Base-by-base conservation (phyloP, 2,797 vertebrate genomes). In the Tenualosa thibaudeaui region DNA sequence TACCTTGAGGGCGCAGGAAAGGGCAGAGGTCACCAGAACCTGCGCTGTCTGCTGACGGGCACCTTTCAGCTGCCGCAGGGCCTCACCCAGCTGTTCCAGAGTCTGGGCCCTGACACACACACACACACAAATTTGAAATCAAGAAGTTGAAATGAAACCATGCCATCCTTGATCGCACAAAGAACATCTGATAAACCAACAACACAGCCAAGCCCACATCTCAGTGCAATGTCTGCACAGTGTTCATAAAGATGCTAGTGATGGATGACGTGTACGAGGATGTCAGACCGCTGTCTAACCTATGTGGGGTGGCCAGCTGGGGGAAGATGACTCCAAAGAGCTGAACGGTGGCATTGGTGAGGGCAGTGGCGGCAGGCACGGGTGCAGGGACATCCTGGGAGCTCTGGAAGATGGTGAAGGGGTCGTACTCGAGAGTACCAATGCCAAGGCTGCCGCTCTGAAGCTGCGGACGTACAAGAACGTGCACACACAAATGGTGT, bases 1-100 rank as follows among this genome's bases (percentile, higher is more conserved):
- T 96, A 98, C 98, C 96, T 97, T 97, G 40, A 98, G 93, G 84
- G 96, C 94, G 88, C 93, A 94, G 93, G 96, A 97, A 91, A 98
- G 91, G 51, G 97, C 96, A 85, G 97, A 95, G 81, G 97, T 90
- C 83, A 96, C 90, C 60, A 97, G 96, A 0, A 97, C 92, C 85
- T 96, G 97, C 46, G 97, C 91, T 2, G 93, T 93, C 91, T 97
- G 97, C 82, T 97, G 97, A 2, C 96, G 94, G 71, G 94, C 94
- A 88, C 97, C 97, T 91, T 97, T 99, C 83, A 97, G 90, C 88
- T 97, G 96, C 84, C 95, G 97, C 91, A 98, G 90, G 0, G 93
- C 93, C 82, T 96, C 95, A 81, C 94, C 91, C 89, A 98, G 94
- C 89, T 98, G 96, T 89, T 98, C 96, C 92, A 99, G 84, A 0